Base-by-base conservation (phyloP, 30 jellyfish, hydroid and myxozoan genomes). In the Pelagia noctiluca region DNA sequence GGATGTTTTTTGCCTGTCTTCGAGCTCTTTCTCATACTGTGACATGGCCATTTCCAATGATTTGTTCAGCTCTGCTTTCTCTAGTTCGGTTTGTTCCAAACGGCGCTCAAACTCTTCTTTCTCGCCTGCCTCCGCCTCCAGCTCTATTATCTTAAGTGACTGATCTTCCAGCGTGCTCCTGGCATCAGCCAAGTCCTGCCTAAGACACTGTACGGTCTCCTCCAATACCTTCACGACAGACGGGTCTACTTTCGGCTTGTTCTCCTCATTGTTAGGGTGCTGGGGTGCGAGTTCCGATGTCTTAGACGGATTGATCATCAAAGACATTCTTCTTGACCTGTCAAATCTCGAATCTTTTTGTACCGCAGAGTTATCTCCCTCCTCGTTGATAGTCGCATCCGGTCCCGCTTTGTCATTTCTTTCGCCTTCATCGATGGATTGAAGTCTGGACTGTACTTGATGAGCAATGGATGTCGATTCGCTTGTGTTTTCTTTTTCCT, bases 141-240 rank as follows among this genome's bases (percentile, higher is more conserved):
- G 71, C 37, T 86, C 89, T 1, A 19, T 48, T 24, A 75, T 66
- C 63, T 50, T 63, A 72, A 86, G 0, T 33, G 77, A 84, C 35
- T 86, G 96, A 2, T 52, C 30, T 16, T 86, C 75, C 46, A 73
- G 16, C 29, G n/a, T 46, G 23, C 25, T 47, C 35, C 81, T 61
- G 29, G 95, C 84, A 7, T 33, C 70, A 2, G 86, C 86, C 31
- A 88, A 36, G n/a, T 88, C 89, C 12, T 28, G 35, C 37, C 54
- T 70, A 26, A 80, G 52, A 54, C 76, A 42, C 11, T 71, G 78
- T 35, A 80, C 52, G 0, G 81, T 88, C 3, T 79, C 74, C 52
- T 88, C 90, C 35, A 78, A 21, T 34, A 71, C 42, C 19, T 63
- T 67, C 16, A 71, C 34, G 21, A 86, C 75, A 13, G 38, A 26